Conservation (phyloP, 2,797 vertebrate genomes). For the Lagothrix lagotricha region DNA sequence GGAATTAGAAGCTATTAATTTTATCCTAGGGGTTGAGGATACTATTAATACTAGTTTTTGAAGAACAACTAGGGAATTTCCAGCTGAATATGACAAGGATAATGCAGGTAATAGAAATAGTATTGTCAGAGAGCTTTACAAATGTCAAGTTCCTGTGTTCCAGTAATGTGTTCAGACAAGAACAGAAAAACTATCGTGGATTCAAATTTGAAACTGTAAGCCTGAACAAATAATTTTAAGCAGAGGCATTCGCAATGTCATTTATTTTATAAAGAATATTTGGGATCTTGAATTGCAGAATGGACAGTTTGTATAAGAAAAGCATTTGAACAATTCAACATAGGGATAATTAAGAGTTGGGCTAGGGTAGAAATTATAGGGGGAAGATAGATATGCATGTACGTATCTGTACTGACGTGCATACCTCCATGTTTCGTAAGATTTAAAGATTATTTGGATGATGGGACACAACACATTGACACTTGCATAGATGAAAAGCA, state of each 20-base stretch:
- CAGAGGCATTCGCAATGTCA: background rate
- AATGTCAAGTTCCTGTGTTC: background rate
- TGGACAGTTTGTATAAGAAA: background rate
- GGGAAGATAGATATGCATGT: background rate
- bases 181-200: background rate
- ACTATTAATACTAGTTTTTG: background rate
- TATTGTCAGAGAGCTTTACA: background rate
- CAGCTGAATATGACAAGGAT: background rate
- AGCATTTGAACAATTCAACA: background rate
- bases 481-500: background rate
- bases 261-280: background rate
- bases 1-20: background rate
- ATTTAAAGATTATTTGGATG: background rate
- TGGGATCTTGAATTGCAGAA: background rate
- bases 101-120: background rate
- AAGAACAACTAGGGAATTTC: background rate
- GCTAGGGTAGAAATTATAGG: no score
- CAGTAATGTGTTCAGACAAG: background rate
- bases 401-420: background rate
- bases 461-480: accelerated
- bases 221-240: background rate
- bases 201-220: background rate
- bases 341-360: background rate
- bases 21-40: no score
- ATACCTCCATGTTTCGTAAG: background rate